These are phyloP conservation scores for Muricea muricata DNA, from an alignment of 92 coral and sea anemone species.

Conservation along the genomic window DNA sequence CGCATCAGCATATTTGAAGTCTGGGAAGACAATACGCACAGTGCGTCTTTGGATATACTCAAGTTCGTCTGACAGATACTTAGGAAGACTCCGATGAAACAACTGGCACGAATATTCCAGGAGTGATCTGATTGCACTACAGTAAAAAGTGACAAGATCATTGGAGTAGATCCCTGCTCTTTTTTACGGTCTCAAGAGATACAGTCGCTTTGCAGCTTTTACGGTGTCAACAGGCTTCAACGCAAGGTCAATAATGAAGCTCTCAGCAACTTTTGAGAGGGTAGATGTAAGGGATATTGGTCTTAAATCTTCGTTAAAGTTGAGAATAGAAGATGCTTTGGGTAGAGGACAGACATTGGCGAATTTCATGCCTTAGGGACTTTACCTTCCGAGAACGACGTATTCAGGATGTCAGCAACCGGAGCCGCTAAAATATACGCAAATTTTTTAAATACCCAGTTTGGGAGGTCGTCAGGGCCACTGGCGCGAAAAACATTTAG, in stretches of 20 bases:
- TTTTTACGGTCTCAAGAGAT: conserved; percentile 42
- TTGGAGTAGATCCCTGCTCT: conserved; percentile 49
- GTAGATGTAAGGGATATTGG: conserved; percentile 62
- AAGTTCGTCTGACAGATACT: conserved; percentile 58
- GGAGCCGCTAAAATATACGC: conserved; percentile 68
- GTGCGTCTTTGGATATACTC: conserved; percentile 64
- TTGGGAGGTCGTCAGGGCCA: conserved; percentile 68
- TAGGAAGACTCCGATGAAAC: conserved; percentile 49
- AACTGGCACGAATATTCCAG: conserved; percentile 53
- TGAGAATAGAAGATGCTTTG: conserved; percentile 45
- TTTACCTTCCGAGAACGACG: conserved; percentile 58
- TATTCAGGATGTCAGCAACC: conserved; percentile 56
- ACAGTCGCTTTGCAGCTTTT: conserved; percentile 51
- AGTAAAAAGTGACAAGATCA: conserved; percentile 44
- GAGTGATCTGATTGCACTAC: conserved; percentile 48
- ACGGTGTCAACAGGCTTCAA: conserved; percentile 31
- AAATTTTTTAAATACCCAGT: conserved; percentile 59
- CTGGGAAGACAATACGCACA: conserved; percentile 16
- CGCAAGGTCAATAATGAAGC: conserved; percentile 25
- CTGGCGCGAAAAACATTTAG: conserved; percentile 43
- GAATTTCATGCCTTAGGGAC: conserved; percentile 57
- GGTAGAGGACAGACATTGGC: conserved; percentile 61
- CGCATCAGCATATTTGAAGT: neutral
- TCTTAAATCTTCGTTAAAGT: conserved; percentile 53
- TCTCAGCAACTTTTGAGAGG: conserved; percentile 54